Conservation (phyloP, 2,797 vertebrate genomes). For the Cichlasoma orientale region DNA sequence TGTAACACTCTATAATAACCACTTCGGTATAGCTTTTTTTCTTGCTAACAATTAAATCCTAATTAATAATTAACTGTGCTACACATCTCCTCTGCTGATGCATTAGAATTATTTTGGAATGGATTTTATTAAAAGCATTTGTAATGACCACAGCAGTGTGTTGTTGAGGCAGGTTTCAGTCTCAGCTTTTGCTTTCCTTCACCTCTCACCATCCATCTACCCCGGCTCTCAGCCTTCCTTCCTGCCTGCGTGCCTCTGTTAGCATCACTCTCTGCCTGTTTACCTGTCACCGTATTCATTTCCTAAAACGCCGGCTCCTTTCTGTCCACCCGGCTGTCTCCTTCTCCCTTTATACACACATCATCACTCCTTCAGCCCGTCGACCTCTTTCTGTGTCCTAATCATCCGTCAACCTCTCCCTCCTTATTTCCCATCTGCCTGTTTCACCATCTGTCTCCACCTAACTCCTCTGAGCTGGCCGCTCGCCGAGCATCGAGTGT, state of each 20-base stretch:
- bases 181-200: background rate
- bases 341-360: constrained; percentile 17
- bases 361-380: constrained; percentile 20
- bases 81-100: background rate
- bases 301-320: constrained; percentile 16
- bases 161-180: constrained; percentile 2
- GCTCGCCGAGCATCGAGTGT: constrained; percentile 15
- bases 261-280: constrained; percentile 6
- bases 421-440: constrained; percentile 44
- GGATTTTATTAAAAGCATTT: background rate
- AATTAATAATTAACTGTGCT: background rate
- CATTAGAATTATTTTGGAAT: background rate
- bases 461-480: constrained; percentile 33
- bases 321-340: constrained; percentile 6
- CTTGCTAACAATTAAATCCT: background rate
- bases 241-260: background rate
- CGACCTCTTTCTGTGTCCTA: constrained; percentile 26
- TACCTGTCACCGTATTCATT: constrained; percentile 19
- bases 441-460: constrained; percentile 51
- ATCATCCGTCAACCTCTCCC: constrained; percentile 33
- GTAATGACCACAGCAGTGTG: background rate
- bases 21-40: background rate
- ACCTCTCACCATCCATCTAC: background rate
- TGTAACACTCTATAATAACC: no score
- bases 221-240: background rate